A percentile compares a stretch with the other conserved stretches of the same genome.
Evolutionary conservation across 2,113 vertebrate species (phyloP).

Genomic region (Morone chrysops): DNA sequence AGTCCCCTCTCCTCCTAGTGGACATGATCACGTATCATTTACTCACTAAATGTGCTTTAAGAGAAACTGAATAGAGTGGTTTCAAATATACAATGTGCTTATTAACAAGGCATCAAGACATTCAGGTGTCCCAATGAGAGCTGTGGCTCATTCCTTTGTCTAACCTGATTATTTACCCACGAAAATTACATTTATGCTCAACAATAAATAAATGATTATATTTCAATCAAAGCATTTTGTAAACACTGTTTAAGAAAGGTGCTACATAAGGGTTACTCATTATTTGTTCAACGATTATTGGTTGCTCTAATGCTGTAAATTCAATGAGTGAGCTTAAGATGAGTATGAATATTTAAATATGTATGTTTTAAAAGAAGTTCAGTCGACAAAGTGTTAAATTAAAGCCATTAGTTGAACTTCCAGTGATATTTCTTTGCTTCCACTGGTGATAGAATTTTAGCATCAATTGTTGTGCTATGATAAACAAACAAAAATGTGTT

Average conservation of each 20-base stretch:
- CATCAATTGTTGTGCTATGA: neutral
- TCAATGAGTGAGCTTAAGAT: constrained; percentile 46
- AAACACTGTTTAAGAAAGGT: constrained; percentile 71
- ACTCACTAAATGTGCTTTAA: constrained; percentile 50
- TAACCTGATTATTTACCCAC: constrained; percentile 69
- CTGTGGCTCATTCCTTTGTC: constrained; percentile 65
- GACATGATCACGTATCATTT: neutral
- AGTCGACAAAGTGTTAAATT: constrained; percentile 8
- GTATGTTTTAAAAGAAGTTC: constrained; percentile 26
- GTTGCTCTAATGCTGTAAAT: constrained; percentile 54
- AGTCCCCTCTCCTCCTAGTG: constrained; percentile 14
- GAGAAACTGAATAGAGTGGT: constrained; percentile 24
- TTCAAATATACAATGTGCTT: constrained; percentile 64
- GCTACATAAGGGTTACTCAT: constrained; percentile 51
- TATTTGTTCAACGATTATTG: constrained; percentile 53
- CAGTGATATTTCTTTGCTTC: neutral
- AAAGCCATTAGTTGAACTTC: constrained; percentile 5
- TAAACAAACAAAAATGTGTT: neutral
- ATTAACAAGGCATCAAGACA: constrained; percentile 69
- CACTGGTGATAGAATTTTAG: neutral
- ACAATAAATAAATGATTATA: constrained; percentile 42
- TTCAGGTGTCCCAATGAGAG: constrained; percentile 59
- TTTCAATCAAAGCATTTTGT: constrained; percentile 62
- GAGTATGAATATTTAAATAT: constrained; percentile 34
- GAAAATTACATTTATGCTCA: constrained; percentile 38